Evolutionary conservation across 1,140 invertebrate species (phyloP), one percentile per base, ranked within the genome.

Genomic region (Vollenhovia emeryi): DNA sequence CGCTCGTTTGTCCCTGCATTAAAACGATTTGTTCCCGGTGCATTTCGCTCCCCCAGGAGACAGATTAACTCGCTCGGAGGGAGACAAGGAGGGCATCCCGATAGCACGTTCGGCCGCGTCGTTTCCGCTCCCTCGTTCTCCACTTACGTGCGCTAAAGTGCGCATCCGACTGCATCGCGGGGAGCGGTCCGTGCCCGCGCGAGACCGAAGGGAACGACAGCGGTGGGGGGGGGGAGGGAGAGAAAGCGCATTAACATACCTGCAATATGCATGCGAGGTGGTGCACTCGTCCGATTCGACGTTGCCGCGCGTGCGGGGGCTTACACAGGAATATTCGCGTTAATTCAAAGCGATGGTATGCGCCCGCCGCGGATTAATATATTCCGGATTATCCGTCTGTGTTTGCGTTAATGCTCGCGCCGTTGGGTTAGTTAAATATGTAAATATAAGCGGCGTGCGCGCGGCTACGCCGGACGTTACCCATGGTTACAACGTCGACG

Each of bases 351-450:
- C 85, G 87, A 84, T 73, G 79, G 84, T 89, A 87, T 87, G 78
- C 84, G 74, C 75, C 59, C 86, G 84, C 78, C 40, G 30, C 33
- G 78, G 68, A 87, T 88, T 86, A 91, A 91, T 85, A 89, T 82
- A 84, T 87, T 83, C 85, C 64, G 74, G 82, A 89, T 89, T 86
- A 86, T 89, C 79, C 85, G 85, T 75, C 60, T 75, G 71, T 84
- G 84, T 90, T 86, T 88, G 87, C 90, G 91, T 91, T 93, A 90
- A 92, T 92, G 89, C 89, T 50, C 84, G 85, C 82, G 62, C 69
- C 45, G 76, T 88, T 86, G 85, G 84, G 86, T 88, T 92, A 91
- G 89, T 91, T 91, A 92, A 92, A 91, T 91, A 92, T 92, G 91
- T 92, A 91, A 92, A 92, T 92, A 90, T 87, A 89, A 90, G 85